Conservation (phyloP, 2,113 vertebrate genomes). For the Dicentrarchus labrax region DNA sequence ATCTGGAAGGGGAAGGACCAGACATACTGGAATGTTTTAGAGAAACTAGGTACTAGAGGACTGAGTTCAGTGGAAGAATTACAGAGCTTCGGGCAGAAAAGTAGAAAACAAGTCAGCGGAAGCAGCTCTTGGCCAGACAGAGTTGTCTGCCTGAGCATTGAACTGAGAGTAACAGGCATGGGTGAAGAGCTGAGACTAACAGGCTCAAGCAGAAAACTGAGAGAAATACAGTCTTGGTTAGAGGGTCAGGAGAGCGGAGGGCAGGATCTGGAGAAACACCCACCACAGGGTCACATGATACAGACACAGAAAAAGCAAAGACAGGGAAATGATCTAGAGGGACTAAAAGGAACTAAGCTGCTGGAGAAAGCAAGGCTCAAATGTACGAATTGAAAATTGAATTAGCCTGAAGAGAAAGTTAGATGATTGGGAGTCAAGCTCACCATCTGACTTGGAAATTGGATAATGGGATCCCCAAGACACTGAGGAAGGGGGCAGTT, state of each 20-base stretch:
- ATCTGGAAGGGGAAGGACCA: neutral
- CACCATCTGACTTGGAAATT: neutral
- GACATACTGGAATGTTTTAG: neutral
- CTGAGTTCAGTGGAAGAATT: slow-evolving; percentile 4
- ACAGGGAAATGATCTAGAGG: neutral
- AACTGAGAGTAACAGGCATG: slow-evolving; percentile 37
- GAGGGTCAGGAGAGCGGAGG: neutral
- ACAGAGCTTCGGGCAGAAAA: slow-evolving; percentile 20
- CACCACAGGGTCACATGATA: neutral
- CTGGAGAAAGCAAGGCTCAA: neutral
- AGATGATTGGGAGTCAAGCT: neutral
- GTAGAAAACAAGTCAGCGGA: slow-evolving; percentile 16
- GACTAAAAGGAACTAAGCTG: neutral
- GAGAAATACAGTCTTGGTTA: slow-evolving; percentile 21
- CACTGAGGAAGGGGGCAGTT: neutral
- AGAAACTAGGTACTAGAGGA: neutral
- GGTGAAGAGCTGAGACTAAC: slow-evolving; percentile 33
- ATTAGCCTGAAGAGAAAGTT: neutral
- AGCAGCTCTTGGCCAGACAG: neutral
- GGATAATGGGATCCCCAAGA: neutral
- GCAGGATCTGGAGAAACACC: slow-evolving; percentile 2
- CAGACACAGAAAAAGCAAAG: neutral
- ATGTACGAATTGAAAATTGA: neutral
- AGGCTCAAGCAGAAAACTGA: slow-evolving; percentile 35
- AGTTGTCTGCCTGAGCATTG: slow-evolving; percentile 11